Evolutionary conservation across 1,140 invertebrate genomes (phyloP), one percentile per base, ranked within the genome.

Genomic region (Heliconius hewitsoni): DNA sequence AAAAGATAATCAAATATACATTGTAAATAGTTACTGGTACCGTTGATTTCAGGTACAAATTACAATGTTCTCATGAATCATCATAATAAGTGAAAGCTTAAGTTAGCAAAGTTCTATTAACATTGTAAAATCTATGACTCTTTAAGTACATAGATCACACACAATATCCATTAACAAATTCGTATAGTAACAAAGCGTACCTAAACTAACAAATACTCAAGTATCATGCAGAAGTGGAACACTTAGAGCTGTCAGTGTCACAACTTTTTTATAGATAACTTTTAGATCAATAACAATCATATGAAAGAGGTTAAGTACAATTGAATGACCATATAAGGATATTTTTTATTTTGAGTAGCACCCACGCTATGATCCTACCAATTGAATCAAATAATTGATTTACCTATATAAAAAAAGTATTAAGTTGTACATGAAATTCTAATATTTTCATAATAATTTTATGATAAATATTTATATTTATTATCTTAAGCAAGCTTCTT

Each of bases 271-370:
- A 81, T 81, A 80, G 71, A 19, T 84, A 85, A 78, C 71, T 78
- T 81, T 78, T 87, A 74, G 74, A 81, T 80, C 76, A 77, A 81
- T 77, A 79, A 81, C 77, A 70, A 76, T 83, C 83, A 83, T 81
- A 78, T 86, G 86, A 83, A 86, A 90, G 85, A 89, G 87, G 86
- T 90, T 86, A 90, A 90, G 88, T 84, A 85, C 79, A 78, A 86
- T 90, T 79, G 82, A 85, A 84, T 77, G 72, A 74, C 78, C 80
- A 77, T 81, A 81, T 84, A 82, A 81, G 76, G 76, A 83, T 84
- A 80, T 78, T 84, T 85, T 76, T 84, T 86, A 78, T 88, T 82
- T 85, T 87, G 60, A 78, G 84, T 71, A 77, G 73, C 85, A 86
- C 89, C 86, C 83, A 88, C 89, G 81, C 79, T 18, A 46, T 46